These are phyloP conservation scores for Ctenopoma multispine DNA, from an alignment of 2,797 vertebrate genomes.

Conservation along the genomic window DNA sequence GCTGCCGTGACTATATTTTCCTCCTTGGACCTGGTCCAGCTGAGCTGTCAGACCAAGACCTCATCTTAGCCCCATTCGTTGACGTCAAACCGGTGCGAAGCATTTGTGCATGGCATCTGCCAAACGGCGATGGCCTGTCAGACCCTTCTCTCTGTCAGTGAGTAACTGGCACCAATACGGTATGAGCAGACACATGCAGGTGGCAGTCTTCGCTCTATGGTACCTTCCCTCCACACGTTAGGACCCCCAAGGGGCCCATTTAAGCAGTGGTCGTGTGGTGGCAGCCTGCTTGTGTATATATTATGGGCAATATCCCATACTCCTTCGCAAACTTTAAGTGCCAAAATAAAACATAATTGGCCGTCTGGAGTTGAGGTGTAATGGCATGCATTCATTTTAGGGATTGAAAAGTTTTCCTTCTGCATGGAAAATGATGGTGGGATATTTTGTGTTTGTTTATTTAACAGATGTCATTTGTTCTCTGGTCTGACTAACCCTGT, in stretches of 20 bases:
- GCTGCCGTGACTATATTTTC: conserved; percentile 69
- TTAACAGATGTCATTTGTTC: conserved; percentile 88
- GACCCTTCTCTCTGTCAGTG: conserved; percentile 74
- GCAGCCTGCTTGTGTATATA: conserved; percentile 82
- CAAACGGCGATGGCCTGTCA: conserved; percentile 79
- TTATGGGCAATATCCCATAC: conserved; percentile 85
- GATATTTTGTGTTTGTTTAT: conserved; percentile 81
- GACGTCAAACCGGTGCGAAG: conserved; percentile 67
- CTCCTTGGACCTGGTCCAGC: conserved; percentile 77
- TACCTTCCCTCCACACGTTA: conserved; percentile 74
- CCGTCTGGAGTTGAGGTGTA: conserved; percentile 81
- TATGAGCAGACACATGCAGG: conserved; percentile 81
- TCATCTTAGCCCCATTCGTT: conserved; percentile 63
- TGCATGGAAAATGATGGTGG: conserved; percentile 58
- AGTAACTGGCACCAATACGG: conserved; percentile 84
- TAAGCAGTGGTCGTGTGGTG: conserved; percentile 76
- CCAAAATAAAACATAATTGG: conserved; percentile 88
- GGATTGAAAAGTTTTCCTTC: conserved; percentile 71
- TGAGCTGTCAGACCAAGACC: conserved; percentile 79
- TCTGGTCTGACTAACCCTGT: conserved; percentile 71
- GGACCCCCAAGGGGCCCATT: conserved; percentile 83
- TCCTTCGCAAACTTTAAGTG: conserved; percentile 85
- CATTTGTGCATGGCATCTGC: conserved; percentile 81
- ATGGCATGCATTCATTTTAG: conserved; percentile 75
- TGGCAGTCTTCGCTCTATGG: conserved; percentile 74